Base-by-base conservation (phyloP, 2,113 vertebrate species). In the Cephalopholis sonnerati region DNA sequence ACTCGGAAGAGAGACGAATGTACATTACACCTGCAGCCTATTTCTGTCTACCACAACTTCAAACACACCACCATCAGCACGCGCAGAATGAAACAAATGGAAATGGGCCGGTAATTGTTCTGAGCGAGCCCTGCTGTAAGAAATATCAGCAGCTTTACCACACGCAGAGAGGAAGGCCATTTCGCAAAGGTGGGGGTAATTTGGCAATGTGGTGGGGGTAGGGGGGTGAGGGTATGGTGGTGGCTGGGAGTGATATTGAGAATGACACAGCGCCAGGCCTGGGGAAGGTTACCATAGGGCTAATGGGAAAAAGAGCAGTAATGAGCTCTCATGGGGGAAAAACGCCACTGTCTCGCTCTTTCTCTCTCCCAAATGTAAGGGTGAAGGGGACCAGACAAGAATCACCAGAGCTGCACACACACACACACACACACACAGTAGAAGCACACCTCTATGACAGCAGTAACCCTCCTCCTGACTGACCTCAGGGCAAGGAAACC, bases 271-370 rank as follows among this genome's bases (percentile, higher is more conserved):
- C 50, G 61, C 62, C 69, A 72, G 90, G 88, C 89, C 91, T 83
- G 84, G 83, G 86, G 92, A 95, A 95, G 94, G 94, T 94, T 95
- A 94, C 93, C 86, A 89, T 90, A 74, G 88, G 93, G 95, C 93
- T 96, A 95, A 96, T 94, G 92, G 91, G 94, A 87, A 94, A 94
- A 94, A 86, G 85, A 93, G 87, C 87, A 84, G 86, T 96, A 96
- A 96, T 95, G 95, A 96, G 95, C 92, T 96, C 95, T 95, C 95
- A 87, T 78, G 95, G 92, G 95, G 87, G 50, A 16, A 82, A 89
- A 79, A 50, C 36, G 61, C 74, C 74, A 82, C 83, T 48, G 61
- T 84, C 79, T 92, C 54, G 25, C 77, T 80, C 78, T 82, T 51
- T 81, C 83, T 75, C 71, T 62, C 66, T 82, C 82, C 92, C 88